These are phyloP conservation scores for Epizoanthus scotinus DNA, from an alignment of 92 coral and sea anemone species.

Conservation along the genomic window DNA sequence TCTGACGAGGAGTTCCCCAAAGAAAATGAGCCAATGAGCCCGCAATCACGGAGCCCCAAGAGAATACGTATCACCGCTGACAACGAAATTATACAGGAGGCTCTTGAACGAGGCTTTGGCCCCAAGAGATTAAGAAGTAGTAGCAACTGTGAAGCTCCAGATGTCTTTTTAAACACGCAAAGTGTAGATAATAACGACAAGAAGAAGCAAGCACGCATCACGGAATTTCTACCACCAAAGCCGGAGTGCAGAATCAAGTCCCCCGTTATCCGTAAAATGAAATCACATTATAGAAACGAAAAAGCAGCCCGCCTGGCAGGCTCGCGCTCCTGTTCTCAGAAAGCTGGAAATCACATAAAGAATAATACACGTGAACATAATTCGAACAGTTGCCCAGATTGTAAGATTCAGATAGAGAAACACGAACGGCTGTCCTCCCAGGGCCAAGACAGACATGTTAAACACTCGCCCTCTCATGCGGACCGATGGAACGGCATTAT, in stretches of 20 bases:
- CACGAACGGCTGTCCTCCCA: conserved; percentile 6
- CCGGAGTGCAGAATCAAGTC: conserved; percentile 24
- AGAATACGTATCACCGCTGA: conserved; percentile 40
- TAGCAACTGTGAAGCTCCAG: background rate
- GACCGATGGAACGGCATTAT: conserved; percentile 38
- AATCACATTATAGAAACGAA: conserved; percentile 10
- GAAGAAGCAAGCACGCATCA: conserved; percentile 30
- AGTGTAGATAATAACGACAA: background rate
- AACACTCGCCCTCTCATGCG: conserved; percentile 20
- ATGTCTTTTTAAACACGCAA: conserved; percentile 28
- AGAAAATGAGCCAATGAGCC: conserved; percentile 41
- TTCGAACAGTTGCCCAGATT: conserved; percentile 30
- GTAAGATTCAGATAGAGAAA: conserved; percentile 26
- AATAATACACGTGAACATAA: conserved; percentile 19
- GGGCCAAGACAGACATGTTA: conserved; percentile 13
- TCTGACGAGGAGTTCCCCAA: conserved; percentile 41
- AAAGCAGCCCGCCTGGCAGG: background rate
- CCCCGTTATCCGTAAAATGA: conserved; percentile 13
- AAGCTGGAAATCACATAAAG: background rate
- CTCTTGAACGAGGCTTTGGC: conserved; percentile 40
- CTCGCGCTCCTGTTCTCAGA: conserved; percentile 10
- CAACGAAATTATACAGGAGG: conserved; percentile 37
- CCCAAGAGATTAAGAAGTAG: conserved; percentile 29
- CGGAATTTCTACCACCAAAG: conserved; percentile 14
- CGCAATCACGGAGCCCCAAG: conserved; percentile 30